These are phyloP conservation scores for Calyptommatus sinebrachiatus DNA, from an alignment of 2,113 vertebrate genomes.

Conservation along the genomic window DNA sequence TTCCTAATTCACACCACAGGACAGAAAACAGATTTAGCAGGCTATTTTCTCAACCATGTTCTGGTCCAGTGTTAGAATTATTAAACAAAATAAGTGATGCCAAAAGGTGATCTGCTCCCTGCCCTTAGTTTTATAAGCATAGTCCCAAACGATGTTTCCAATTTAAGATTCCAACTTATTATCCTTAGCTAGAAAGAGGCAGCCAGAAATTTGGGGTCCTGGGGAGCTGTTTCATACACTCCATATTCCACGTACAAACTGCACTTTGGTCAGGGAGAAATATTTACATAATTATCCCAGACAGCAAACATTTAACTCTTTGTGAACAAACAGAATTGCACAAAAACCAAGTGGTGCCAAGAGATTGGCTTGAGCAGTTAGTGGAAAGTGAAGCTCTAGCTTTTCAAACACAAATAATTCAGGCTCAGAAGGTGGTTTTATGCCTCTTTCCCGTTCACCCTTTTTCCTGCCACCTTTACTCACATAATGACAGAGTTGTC, in stretches of 20 bases:
- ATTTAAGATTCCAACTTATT: background rate
- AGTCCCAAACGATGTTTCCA: too few relatives aligned
- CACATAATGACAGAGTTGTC: background rate
- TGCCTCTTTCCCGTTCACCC: background rate
- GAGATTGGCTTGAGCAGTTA: background rate
- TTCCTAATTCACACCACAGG: background rate
- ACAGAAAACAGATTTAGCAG: background rate
- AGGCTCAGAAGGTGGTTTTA: background rate
- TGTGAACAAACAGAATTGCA: background rate
- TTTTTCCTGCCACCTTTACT: background rate
- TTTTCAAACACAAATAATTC: background rate
- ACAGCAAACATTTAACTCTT: constrained; percentile 1
- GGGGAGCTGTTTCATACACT: too few relatives aligned
- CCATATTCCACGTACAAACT: background rate
- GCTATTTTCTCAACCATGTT: background rate
- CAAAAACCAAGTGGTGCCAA: background rate
- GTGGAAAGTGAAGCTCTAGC: background rate
- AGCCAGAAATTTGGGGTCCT: background rate
- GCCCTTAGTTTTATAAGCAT: too few relatives aligned
- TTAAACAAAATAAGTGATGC: too few relatives aligned
- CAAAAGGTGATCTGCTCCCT: background rate
- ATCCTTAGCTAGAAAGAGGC: background rate
- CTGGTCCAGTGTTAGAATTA: background rate
- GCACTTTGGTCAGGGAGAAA: background rate
- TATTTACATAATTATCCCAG: background rate